Conservation (phyloP, 1,140 invertebrate genomes). For the Drosophila tsacasi region DNA sequence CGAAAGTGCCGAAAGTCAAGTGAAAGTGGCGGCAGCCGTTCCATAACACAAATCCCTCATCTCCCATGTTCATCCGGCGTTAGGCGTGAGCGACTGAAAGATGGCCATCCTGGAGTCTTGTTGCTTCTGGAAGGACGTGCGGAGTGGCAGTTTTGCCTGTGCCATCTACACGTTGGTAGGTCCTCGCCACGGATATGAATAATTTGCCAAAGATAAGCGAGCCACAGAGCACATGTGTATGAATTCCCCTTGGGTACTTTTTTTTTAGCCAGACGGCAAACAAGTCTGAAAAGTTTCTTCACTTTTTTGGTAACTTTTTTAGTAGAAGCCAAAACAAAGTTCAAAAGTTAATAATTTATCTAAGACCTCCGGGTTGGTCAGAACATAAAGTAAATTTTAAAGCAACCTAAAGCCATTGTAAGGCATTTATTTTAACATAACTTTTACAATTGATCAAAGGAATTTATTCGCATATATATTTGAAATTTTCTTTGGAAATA, state of each 20-base stretch:
- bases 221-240: not conserved
- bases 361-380: not conserved
- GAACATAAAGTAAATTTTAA: not conserved
- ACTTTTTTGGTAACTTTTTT: not conserved
- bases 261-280: slow-evolving; percentile 2
- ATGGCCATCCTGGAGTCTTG: slow-evolving; percentile 93
- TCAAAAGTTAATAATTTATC: slow-evolving; percentile 3
- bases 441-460: not conserved
- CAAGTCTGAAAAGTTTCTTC: not conserved
- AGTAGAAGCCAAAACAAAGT: slow-evolving; percentile 3
- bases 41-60: not conserved
- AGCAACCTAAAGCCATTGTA: not conserved
- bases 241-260: slow-evolving; percentile 6
- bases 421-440: not conserved
- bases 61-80: slow-evolving; percentile 41
- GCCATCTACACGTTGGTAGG: slow-evolving; percentile 91
- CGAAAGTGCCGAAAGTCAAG: slow-evolving; percentile 65
- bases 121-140: slow-evolving; percentile 92
- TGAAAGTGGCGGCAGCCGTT: slow-evolving; percentile 76
- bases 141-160: slow-evolving; percentile 91
- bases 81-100: slow-evolving; percentile 41
- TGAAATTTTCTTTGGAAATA: not conserved
- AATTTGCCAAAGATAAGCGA: slow-evolving; percentile 21
- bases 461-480: not conserved
- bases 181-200: slow-evolving; percentile 59